Evolutionary conservation across 2,113 vertebrate species (phyloP).

Genomic region (Actinemys pallida): DNA sequence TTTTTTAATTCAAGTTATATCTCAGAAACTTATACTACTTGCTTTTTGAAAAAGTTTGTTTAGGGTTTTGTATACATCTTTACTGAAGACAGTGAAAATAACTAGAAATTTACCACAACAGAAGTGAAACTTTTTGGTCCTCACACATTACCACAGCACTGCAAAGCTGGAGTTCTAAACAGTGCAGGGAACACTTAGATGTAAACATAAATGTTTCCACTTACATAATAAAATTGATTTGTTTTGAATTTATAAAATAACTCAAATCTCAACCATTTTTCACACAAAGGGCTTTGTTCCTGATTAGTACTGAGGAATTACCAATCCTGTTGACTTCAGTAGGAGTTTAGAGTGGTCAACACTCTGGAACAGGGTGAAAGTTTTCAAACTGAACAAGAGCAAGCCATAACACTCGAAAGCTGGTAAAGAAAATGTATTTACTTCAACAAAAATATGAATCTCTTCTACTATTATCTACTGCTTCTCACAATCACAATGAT

Average conservation of each 20-base stretch:
- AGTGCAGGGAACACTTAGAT: neutral
- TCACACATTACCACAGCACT: neutral
- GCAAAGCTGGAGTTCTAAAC: neutral
- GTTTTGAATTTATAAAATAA: neutral
- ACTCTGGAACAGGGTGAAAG: neutral
- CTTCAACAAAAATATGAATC: neutral
- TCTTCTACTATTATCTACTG: neutral
- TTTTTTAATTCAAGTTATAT: neutral
- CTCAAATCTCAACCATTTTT: neutral
- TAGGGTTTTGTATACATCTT: neutral
- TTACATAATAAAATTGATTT: neutral
- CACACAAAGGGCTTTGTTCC: neutral
- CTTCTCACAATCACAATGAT: neutral
- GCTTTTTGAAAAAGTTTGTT: neutral
- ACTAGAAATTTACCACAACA: neutral
- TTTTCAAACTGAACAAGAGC: neutral
- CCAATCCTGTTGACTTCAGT: neutral
- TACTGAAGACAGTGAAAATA: neutral
- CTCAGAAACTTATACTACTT: neutral
- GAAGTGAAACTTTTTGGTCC: neutral
- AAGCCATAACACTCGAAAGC: neutral
- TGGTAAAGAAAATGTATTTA: neutral
- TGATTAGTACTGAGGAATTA: neutral
- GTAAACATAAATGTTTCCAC: neutral
- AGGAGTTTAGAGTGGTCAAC: neutral